A percentile compares a stretch with the other conserved stretches of the same genome.
These are phyloP conservation scores for Carettochelys insculpta DNA, from an alignment of 2,113 vertebrate species.

Conservation along the genomic window DNA sequence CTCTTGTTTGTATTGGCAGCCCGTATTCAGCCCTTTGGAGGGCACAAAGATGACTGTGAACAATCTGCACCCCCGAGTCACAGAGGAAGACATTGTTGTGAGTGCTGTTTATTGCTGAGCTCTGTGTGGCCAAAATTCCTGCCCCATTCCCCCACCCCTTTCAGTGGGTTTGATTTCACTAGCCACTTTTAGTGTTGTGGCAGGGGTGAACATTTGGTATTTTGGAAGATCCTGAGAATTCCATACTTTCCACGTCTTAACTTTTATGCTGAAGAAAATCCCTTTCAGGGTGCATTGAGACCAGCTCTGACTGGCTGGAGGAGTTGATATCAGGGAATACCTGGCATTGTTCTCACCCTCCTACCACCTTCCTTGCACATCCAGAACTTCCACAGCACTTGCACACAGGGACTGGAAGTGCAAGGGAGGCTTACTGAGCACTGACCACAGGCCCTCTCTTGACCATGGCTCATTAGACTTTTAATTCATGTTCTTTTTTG, in stretches of 20 bases:
- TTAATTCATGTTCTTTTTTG: neutral
- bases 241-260: neutral
- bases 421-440: too few relatives aligned
- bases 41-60: slow-evolving; percentile 98
- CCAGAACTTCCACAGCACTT: neutral
- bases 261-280: neutral
- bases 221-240: neutral
- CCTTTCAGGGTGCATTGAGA: neutral
- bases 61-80: slow-evolving; percentile 95
- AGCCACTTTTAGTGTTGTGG: neutral
- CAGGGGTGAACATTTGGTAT: neutral
- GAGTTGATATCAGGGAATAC: neutral
- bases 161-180: neutral
- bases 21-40: slow-evolving; percentile 91
- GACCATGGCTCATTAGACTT: neutral
- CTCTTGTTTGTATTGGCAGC: slow-evolving; percentile 76
- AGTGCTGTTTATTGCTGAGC: slow-evolving; percentile 57
- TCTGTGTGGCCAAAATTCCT: neutral
- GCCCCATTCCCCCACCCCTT: neutral
- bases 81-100: slow-evolving; percentile 98
- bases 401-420: neutral
- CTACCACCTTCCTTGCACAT: neutral
- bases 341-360: neutral
- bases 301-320: neutral
- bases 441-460: neutral